A percentile compares a stretch with the other conserved stretches of the same genome.
Evolutionary conservation across 2,888 invertebrate genomes (phyloP).

Genomic region (Heliconius sara): DNA sequence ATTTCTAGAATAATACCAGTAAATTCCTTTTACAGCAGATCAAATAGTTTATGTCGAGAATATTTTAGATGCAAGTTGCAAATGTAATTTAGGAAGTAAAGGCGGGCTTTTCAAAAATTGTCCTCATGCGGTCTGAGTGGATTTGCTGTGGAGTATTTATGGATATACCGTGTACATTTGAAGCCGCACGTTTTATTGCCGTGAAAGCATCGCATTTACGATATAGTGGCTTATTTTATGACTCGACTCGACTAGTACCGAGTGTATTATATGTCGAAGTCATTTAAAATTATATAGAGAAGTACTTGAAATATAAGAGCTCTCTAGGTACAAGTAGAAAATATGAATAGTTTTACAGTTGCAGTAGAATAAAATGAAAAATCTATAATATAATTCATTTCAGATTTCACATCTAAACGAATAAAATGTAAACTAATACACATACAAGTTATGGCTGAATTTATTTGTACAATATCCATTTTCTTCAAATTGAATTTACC

Average conservation of each 20-base stretch:
- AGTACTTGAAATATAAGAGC: background rate
- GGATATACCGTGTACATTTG: conserved; percentile 22
- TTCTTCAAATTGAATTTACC: background rate
- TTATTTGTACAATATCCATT: background rate
- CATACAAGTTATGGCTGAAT: background rate
- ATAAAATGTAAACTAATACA: background rate
- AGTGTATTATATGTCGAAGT: background rate
- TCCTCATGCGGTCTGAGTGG: conserved; percentile 38
- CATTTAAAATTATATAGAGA: background rate
- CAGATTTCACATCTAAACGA: no score
- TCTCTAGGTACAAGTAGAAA: background rate
- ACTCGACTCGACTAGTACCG: background rate
- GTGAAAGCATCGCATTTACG: conserved; percentile 8
- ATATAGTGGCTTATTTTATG: background rate
- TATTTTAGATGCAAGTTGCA: conserved; percentile 22
- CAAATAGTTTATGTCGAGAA: conserved; percentile 15
- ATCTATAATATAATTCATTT: no score
- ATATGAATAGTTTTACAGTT: background rate
- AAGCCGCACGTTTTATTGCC: conserved; percentile 25
- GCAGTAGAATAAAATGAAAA: background rate
- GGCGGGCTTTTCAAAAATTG: conserved; percentile 40
- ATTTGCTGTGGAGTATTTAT: conserved; percentile 37
- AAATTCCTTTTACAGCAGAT: background rate
- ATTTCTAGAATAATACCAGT: background rate
- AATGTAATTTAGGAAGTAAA: conserved; percentile 39